Evolutionary conservation across 2,113 vertebrate species (phyloP).

Genomic region (Kryptolebias marmoratus): DNA sequence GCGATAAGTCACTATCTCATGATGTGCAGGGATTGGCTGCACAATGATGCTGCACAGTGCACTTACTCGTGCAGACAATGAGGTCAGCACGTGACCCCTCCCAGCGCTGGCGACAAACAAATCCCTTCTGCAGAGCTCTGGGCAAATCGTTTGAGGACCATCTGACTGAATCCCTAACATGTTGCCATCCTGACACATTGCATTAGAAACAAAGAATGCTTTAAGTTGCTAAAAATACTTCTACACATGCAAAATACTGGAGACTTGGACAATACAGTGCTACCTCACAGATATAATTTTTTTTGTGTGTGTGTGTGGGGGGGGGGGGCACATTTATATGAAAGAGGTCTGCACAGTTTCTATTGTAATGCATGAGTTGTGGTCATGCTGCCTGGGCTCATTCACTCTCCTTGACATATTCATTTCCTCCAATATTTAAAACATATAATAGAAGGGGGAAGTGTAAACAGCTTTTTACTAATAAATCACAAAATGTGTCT

Average conservation of each 20-base stretch:
- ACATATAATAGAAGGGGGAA: conserved; percentile 51
- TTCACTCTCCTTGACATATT: conserved; percentile 53
- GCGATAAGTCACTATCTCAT: conserved; percentile 54
- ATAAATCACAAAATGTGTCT: conserved; percentile 54
- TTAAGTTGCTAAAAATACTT: conserved; percentile 68
- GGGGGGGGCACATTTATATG: conserved; percentile 10
- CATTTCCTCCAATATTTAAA: conserved; percentile 60
- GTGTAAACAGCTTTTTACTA: conserved; percentile 39
- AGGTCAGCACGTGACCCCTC: conserved; percentile 83
- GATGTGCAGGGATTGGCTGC: conserved; percentile 30
- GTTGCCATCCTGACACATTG: conserved; percentile 62
- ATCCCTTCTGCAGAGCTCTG: conserved; percentile 70
- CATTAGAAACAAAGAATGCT: conserved; percentile 32
- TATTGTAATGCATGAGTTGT: conserved; percentile 57
- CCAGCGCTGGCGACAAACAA: conserved; percentile 61
- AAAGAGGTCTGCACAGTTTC: conserved; percentile 30
- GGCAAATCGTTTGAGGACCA: conserved; percentile 57
- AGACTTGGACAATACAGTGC: conserved; percentile 33
- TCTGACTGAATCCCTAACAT: conserved; percentile 69
- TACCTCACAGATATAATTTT: conserved; percentile 7
- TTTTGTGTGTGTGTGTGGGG: conserved; percentile 16
- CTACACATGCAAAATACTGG: conserved; percentile 37
- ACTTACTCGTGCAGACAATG: conserved; percentile 80
- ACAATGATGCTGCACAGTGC: conserved; percentile 52
- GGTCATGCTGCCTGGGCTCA: conserved; percentile 40